These are phyloP conservation scores for Halictus rubicundus DNA, from an alignment of 1,140 invertebrate species.

Conservation along the genomic window DNA sequence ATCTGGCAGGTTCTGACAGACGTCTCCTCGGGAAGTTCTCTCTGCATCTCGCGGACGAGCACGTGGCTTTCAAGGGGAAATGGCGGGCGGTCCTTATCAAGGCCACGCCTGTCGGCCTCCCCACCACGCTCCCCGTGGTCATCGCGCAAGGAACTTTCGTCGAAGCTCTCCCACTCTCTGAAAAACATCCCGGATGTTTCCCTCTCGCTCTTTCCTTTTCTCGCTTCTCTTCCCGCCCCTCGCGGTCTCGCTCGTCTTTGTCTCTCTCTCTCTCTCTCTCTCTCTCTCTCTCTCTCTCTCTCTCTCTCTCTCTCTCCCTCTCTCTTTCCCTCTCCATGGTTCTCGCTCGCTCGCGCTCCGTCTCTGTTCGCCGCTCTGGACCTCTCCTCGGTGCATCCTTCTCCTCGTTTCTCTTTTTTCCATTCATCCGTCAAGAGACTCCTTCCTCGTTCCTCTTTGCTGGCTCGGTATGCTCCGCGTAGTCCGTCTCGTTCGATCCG, in stretches of 20 bases:
- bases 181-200: constrained; percentile 23
- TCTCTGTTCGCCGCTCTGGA: not conserved
- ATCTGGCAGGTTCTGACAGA: constrained; percentile 16
- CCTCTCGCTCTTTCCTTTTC: constrained; percentile 14
- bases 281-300: constrained; percentile 46
- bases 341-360: not conserved
- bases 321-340: not conserved
- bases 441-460: constrained; percentile 15
- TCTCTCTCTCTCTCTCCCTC: constrained; percentile 11
- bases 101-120: constrained; percentile 60
- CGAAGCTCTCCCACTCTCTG: constrained; percentile 56
- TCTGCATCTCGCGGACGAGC: constrained; percentile 50
- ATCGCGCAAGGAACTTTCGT: constrained; percentile 64
- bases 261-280: not conserved
- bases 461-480: not conserved
- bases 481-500: constrained; percentile 38
- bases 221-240: constrained; percentile 12
- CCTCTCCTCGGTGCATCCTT: constrained; percentile 6
- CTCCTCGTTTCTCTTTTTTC: constrained; percentile 48
- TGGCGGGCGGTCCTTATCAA: constrained; percentile 54
- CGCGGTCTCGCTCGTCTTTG: constrained; percentile 16
- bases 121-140: constrained; percentile 54
- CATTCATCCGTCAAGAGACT: constrained; percentile 36
- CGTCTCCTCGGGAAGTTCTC: not conserved
- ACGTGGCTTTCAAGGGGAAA: constrained; percentile 67